These are phyloP conservation scores for Neodiprion fabricii DNA, from an alignment of 1,140 invertebrate species.

Conservation along the genomic window DNA sequence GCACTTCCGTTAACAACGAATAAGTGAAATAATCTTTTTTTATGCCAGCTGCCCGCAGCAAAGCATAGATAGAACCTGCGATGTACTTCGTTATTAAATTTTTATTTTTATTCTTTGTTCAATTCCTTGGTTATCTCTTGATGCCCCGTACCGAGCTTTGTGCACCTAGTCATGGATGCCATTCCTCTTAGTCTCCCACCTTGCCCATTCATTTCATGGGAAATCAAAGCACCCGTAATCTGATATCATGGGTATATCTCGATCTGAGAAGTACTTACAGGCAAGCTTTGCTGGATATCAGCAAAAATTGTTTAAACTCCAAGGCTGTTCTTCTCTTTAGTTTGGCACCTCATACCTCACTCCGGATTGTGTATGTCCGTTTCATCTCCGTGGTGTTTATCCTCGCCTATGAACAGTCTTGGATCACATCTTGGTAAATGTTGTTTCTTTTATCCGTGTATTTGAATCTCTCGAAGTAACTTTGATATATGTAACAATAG, in stretches of 20 bases:
- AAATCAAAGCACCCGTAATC: slow-evolving; percentile 3
- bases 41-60: slow-evolving; percentile 8
- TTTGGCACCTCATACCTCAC: neutral
- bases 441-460: too few relatives aligned
- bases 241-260: neutral
- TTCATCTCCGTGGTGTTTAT: neutral
- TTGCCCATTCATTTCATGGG: neutral
- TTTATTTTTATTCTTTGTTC: neutral
- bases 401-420: too few relatives aligned
- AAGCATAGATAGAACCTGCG: neutral
- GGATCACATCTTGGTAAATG: too few relatives aligned
- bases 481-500: too few relatives aligned
- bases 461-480: too few relatives aligned
- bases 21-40: neutral
- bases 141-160: neutral
- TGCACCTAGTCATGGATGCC: neutral
- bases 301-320: neutral
- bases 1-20: too few relatives aligned
- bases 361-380: neutral
- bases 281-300: slow-evolving; percentile 1
- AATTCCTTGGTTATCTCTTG: neutral
- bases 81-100: neutral
- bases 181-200: neutral
- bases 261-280: neutral
- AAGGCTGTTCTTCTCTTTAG: neutral